Evolutionary conservation across 2,888 invertebrate species (phyloP), one percentile per base, ranked within the genome.

Genomic region (Zygaena filipendulae): DNA sequence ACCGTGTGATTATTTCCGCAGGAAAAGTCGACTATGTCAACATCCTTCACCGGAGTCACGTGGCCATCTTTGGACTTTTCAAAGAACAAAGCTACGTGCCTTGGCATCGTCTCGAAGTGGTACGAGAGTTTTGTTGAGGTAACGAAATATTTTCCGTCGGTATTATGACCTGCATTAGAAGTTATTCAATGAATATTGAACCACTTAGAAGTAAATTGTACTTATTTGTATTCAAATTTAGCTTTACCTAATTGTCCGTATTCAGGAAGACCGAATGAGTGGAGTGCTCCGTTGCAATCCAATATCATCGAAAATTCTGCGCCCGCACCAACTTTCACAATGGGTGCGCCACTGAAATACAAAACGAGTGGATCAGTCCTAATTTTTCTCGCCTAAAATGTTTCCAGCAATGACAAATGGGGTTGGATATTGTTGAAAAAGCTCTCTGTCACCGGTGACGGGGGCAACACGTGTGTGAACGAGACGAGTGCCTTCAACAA

Each of bases 1-100:
- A 92, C 95, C 23, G 93, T 90, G 52, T 97, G 97, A 66, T 95
- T 94, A 44, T 88, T 87, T 6, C 96, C 96, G 59, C 96, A 96
- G 13, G 91, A 89, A 52, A 97, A 89, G 54, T 95, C 94, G 0
- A 91, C 88, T 32, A 97, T 91, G 52, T 90, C 91, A 1, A 94
- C 92, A 40, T 92, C 90, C 42, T 90, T 88, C 3, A 96, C 84
- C 0, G 93, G 92, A 4, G 85, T 83, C 1, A 94, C 85, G 53
- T 92, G 91, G 0, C 93, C 91, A 40, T 90, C 95, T 74, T 89
- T 95, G 35, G 82, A 84, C 66, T 93, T 93, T 64, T 96, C 95
- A 40, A 95, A 90, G 67, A 89, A 97, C 13, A 92, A 81, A 5
- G 89, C 87, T 28, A 97, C 85, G 49, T 91, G 87, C 53, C 94